Evolutionary conservation across 2,113 vertebrate species (phyloP).

Genomic region (Numenius arquata): DNA sequence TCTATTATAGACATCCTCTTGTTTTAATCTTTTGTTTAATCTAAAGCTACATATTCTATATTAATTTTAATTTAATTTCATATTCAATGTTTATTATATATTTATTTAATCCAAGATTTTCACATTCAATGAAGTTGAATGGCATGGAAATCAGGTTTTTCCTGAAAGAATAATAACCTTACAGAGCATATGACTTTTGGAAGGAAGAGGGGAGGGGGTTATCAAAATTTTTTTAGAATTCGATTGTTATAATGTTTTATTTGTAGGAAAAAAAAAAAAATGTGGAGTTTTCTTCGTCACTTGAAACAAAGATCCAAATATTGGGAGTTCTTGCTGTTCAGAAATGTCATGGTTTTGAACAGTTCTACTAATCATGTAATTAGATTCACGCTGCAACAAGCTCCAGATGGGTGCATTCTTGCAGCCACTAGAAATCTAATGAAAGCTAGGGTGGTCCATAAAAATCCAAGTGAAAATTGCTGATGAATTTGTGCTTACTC

Average conservation of each 20-base stretch:
- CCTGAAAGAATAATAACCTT: neutral
- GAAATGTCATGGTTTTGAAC: neutral
- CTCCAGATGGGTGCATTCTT: neutral
- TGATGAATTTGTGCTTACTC: neutral
- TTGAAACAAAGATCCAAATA: neutral
- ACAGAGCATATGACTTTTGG: neutral
- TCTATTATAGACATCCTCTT: neutral
- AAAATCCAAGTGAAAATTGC: neutral
- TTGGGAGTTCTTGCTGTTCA: neutral
- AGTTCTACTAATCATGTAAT: neutral
- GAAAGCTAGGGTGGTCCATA: neutral
- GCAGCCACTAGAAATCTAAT: neutral
- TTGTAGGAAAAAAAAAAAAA: neutral
- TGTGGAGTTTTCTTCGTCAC: neutral
- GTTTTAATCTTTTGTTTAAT: neutral
- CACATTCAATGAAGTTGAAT: neutral
- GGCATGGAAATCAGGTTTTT: neutral
- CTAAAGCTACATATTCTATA: neutral
- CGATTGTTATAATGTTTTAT: neutral
- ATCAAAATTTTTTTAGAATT: neutral
- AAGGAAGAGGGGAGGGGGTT: neutral
- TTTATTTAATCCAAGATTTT: neutral
- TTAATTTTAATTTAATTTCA: neutral
- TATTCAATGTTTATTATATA: neutral
- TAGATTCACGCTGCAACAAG: neutral